A percentile compares a stretch with the other conserved stretches of the same genome.
phyloP scores from a whole-genome alignment of 2,113 vertebrate species.

The Amia ocellicauda region DNA sequence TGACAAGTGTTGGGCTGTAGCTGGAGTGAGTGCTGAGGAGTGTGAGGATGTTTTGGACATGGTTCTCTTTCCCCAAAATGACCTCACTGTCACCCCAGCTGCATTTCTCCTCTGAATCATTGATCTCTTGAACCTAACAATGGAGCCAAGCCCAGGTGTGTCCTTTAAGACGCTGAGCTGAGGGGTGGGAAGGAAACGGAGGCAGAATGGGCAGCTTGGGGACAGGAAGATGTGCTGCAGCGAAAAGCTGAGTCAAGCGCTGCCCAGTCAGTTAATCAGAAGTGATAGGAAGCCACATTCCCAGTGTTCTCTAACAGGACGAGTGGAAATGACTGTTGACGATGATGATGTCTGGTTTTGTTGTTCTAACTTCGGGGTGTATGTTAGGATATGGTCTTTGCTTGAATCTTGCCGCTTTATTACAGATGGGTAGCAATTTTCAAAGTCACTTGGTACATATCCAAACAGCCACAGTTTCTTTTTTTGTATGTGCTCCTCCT shows the following conservation, averaged over 20 bases:
- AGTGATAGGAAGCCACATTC: constrained; percentile 41
- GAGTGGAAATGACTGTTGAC: too few relatives aligned
- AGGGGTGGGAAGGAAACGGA: constrained; percentile 45
- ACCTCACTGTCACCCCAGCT: background rate
- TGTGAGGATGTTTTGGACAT: too few relatives aligned
- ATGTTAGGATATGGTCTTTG: background rate
- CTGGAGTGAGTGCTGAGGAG: too few relatives aligned
- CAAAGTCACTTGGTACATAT: too few relatives aligned
- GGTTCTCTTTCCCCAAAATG: background rate
- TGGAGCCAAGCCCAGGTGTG: constrained; percentile 50
- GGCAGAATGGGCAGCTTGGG: constrained; percentile 44
- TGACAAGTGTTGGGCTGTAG: too few relatives aligned
- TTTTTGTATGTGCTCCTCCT: too few relatives aligned
- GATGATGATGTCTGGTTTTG: constrained; percentile 2
- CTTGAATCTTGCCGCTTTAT: background rate
- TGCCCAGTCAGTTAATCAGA: constrained; percentile 4
- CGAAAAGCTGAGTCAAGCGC: constrained; percentile 13
- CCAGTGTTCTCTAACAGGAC: constrained; percentile 26
- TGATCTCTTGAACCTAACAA: constrained; percentile 21
- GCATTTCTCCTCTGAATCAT: background rate
- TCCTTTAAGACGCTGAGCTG: constrained; percentile 43
- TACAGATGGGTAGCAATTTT: background rate
- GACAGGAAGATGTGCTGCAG: constrained; percentile 42
- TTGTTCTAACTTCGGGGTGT: constrained; percentile 8
- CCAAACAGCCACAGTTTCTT: too few relatives aligned